Base-by-base conservation (phyloP, 2,888 invertebrate species). In the Macrophya alboannulata region DNA sequence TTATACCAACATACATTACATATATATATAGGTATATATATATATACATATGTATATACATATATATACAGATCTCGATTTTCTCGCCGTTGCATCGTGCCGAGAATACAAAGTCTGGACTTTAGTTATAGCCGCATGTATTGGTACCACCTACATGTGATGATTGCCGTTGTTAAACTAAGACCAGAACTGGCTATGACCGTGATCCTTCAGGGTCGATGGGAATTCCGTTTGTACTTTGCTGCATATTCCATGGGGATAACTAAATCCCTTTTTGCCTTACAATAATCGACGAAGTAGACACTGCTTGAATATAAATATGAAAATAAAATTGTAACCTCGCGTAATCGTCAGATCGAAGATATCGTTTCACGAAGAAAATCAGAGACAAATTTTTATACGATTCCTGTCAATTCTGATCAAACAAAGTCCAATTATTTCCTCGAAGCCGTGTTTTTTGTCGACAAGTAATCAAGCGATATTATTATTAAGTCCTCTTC, bases 81-180 rank as follows among this genome's bases (percentile, higher is more conserved):
- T 81, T 62, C 81, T 81, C 81, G 43, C 62, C 59, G 40, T 40
- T 43, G 81, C 62, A 62, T 62, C 81, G 81, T 62, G 62, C 37
- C 62, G 37, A 21, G 81, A 62, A 81, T 81, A 81, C 21, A 62
- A 81, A 81, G 15, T 81, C 21, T 40, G 9, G 59, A 31, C 43
- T 59, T 43, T 43, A 77, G 76, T 17, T 76, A 31, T 17, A 55
- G 48, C 9, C 21, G 40, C 17, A 21, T 72, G 45, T 72, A 45
- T 45, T 21, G 72, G n/a, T 45, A 45, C n/a, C n/a, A 45, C 21
- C 9, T 72, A 45, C 72, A 43, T 9, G 72, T 21, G n/a, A 72
- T 45, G 72, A 72, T 72, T 72, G 43, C 72, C 43, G 72, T 9
- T 45, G 43, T 74, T 74, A 12, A 74, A 74, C 43, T 74, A 45